Base-by-base conservation (phyloP, 1,140 invertebrate species). In the Leptonema lineaticorne region DNA sequence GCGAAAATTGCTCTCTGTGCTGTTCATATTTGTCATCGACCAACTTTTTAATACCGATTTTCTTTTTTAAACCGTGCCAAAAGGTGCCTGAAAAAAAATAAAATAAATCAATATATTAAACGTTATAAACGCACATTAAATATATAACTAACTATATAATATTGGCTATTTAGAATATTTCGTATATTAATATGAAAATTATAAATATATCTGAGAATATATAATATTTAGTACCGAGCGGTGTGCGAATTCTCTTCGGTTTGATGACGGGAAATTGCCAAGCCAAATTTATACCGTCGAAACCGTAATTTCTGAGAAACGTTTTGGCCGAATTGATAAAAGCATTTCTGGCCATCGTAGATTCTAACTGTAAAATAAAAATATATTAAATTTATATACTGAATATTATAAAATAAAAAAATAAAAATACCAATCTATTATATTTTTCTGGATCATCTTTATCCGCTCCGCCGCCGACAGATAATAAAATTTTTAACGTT, bases 251-350 rank as follows among this genome's bases (percentile, higher is more conserved):
- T 77, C 92, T 92, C 82, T 92, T 91, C 9, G 89, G 85, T 77
- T 90, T 91, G 53, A 85, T 86, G 63, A 85, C 85, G 8, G 90
- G 88, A 80, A 93, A 94, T 79, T 94, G 89, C 92, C 92, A 94
- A 22, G 89, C 90, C 0, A 95, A 80, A 75, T 94, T 92, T 1
- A 94, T 79, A 14, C 92, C 92, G 75, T 94, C 92, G 64, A 94
- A 94, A 14, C 87, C 87, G 71, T 92, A 90, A 48, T 90, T 88
- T 59, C 87, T 87, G 1, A 92, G 76, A 6, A 93, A 67, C 4
- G 87, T 78, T 18, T 87, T 84, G 9, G 88, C 88, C 2, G 91
- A 91, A 73, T 90, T 89, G 29, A 93, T 86, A 74, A 94, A 94
- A 1, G 87, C 86, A 0, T 86, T 86, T 68, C 91, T 84, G 0